Evolutionary conservation across 2,113 vertebrate species (phyloP).

Genomic region (Glareola pratincola): DNA sequence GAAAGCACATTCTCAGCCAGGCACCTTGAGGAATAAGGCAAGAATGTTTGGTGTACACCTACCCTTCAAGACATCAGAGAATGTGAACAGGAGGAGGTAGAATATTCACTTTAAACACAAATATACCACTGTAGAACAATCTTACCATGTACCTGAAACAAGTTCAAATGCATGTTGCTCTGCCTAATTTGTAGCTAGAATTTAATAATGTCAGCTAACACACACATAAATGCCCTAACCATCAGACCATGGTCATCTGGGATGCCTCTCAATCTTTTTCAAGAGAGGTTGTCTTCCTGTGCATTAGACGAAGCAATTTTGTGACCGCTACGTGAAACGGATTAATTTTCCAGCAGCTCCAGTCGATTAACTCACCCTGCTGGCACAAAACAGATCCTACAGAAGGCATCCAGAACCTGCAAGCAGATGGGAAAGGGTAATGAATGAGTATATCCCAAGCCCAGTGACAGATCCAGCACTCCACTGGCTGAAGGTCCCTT

Average conservation of each 20-base stretch:
- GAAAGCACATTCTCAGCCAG: not conserved
- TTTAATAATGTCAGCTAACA: not conserved
- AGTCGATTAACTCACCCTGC: not conserved
- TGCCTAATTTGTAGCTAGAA: not conserved
- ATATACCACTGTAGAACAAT: not conserved
- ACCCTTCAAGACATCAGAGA: not conserved
- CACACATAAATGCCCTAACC: not conserved
- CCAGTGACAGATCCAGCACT: not conserved
- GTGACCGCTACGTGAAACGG: not conserved
- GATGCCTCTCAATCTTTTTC: not conserved
- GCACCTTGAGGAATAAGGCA: not conserved
- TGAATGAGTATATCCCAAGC: not conserved
- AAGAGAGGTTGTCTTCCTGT: not conserved
- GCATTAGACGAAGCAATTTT: not conserved
- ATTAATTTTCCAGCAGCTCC: not conserved
- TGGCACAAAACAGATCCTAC: not conserved
- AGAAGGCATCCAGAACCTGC: not conserved
- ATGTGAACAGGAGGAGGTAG: not conserved
- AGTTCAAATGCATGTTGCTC: not conserved
- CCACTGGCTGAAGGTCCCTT: not conserved
- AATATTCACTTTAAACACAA: not conserved
- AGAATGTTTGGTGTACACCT: not conserved
- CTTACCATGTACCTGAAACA: not conserved
- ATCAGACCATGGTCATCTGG: not conserved
- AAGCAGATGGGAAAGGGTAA: not conserved